A percentile compares a stretch with the other conserved stretches of the same genome.
Conservation (phyloP, 2,888 invertebrate species). For the Harpagoxenus sublaevis region DNA sequence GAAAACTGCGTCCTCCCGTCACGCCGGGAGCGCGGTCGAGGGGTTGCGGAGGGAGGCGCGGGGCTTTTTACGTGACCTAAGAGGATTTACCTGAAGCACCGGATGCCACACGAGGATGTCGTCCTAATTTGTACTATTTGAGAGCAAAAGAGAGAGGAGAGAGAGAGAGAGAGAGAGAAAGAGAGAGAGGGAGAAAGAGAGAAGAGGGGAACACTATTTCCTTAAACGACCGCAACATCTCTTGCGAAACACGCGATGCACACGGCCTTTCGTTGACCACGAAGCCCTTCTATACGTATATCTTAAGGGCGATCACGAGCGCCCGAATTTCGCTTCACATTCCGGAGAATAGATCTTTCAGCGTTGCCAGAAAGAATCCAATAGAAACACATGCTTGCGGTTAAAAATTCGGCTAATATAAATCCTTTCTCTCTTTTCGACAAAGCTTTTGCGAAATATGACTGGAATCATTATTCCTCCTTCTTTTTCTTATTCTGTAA, state of each 20-base stretch:
- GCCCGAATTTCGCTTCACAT: conserved; percentile 8
- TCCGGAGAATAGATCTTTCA: conserved; percentile 26
- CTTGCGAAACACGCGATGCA: conserved; percentile 51
- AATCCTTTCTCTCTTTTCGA: background rate
- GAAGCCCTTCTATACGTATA: conserved; percentile 7
- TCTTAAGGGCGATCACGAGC: conserved; percentile 25
- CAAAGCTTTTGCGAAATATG: background rate
- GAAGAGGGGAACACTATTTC: conserved; percentile 54
- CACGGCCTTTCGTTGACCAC: conserved; percentile 32
- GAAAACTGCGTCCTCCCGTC: conserved; percentile 67
- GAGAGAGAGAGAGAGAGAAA: conserved; percentile 7
- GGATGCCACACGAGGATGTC: conserved; percentile 78
- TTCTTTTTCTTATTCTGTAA: background rate
- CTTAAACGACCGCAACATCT: conserved; percentile 59
- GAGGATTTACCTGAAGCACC: conserved; percentile 82
- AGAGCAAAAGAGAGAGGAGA: conserved; percentile 33
- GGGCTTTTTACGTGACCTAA: conserved; percentile 80
- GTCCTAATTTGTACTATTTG: conserved; percentile 81
- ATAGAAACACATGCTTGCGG: conserved; percentile 16
- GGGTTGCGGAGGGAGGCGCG: conserved; percentile 25
- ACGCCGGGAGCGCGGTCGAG: conserved; percentile 49
- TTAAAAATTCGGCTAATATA: conserved; percentile 25
- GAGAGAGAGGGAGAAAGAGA: conserved; percentile 14
- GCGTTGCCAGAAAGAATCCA: background rate
- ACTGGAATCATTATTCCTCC: background rate